Conservation (phyloP, 2,113 vertebrate genomes). For the Rhea pennata region DNA sequence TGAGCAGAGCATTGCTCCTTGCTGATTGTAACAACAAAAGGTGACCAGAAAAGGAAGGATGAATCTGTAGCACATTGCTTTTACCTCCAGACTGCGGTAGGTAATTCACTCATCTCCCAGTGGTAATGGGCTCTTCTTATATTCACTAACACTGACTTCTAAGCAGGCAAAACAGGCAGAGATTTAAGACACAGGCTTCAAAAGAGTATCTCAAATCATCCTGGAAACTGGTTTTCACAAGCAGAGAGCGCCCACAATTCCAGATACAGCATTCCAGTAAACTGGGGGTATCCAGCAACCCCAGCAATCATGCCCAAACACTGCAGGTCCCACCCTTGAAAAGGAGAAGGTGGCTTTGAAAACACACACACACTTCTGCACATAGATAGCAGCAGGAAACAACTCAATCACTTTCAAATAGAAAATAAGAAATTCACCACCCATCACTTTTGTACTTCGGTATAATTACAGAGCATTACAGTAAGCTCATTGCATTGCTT, state of each 20-base stretch:
- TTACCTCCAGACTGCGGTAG: background rate
- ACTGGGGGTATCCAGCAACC: background rate
- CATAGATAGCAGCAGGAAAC: background rate
- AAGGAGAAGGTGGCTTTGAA: background rate
- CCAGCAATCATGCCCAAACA: background rate
- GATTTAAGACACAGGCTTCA: background rate
- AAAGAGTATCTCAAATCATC: background rate
- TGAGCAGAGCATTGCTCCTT: background rate
- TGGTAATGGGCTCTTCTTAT: background rate
- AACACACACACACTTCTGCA: background rate
- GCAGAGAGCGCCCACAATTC: background rate
- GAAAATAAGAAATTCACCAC: constrained; percentile 35
- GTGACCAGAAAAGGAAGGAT: background rate
- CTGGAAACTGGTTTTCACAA: background rate
- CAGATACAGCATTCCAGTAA: background rate
- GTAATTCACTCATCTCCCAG: background rate
- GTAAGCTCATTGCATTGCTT: background rate
- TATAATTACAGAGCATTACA: constrained; percentile 42
- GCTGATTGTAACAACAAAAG: background rate
- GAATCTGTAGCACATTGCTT: background rate
- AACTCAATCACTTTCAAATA: constrained; percentile 15
- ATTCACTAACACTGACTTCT: background rate
- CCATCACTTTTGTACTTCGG: constrained; percentile 17
- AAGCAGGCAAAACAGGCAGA: constrained; percentile 5
- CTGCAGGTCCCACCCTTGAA: background rate